phyloP scores from a whole-genome alignment of 2,797 vertebrate genomes.

The Gymnothorax reevesii region DNA sequence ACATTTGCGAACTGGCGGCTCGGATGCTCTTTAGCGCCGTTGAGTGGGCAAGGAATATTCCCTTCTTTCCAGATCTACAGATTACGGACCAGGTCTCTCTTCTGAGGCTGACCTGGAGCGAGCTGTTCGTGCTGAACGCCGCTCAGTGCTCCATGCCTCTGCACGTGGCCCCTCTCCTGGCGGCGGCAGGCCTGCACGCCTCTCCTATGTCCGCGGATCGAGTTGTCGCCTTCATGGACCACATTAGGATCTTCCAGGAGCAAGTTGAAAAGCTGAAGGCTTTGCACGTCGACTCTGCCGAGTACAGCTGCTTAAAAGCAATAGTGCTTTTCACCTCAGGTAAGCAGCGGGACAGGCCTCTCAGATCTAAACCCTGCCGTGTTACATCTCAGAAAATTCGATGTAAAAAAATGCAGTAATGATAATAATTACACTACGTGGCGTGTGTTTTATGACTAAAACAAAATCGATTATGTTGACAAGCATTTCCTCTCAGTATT shows the following conservation, averaged over 20 bases:
- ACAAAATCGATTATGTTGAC: not conserved
- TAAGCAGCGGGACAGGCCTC: constrained; percentile 62
- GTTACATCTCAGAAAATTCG: not conserved
- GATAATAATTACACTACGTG: not conserved
- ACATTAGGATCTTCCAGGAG: constrained; percentile 98
- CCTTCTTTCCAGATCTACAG: constrained; percentile 96
- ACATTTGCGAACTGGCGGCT: constrained; percentile 97
- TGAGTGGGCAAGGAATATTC: constrained; percentile 97
- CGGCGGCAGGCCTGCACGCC: constrained; percentile 91
- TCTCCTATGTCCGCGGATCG: constrained; percentile 96
- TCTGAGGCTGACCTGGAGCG: constrained; percentile 94
- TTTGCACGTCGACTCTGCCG: constrained; percentile 92
- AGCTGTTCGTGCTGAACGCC: constrained; percentile 94
- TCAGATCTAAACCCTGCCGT: not conserved
- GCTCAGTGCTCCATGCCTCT: constrained; percentile 97
- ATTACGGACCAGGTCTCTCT: constrained; percentile 96
- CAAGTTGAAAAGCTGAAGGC: constrained; percentile 97
- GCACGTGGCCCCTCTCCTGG: constrained; percentile 91
- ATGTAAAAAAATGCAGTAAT: not conserved
- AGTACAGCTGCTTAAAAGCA: constrained; percentile 97
- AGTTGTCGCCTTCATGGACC: constrained; percentile 98
- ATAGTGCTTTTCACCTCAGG: constrained; percentile 97
- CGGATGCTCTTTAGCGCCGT: constrained; percentile 96
- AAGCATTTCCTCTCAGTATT: not conserved
- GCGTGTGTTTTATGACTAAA: not conserved